Evolutionary conservation across 2,113 vertebrate genomes (phyloP).

Genomic region (Natator depressus): DNA sequence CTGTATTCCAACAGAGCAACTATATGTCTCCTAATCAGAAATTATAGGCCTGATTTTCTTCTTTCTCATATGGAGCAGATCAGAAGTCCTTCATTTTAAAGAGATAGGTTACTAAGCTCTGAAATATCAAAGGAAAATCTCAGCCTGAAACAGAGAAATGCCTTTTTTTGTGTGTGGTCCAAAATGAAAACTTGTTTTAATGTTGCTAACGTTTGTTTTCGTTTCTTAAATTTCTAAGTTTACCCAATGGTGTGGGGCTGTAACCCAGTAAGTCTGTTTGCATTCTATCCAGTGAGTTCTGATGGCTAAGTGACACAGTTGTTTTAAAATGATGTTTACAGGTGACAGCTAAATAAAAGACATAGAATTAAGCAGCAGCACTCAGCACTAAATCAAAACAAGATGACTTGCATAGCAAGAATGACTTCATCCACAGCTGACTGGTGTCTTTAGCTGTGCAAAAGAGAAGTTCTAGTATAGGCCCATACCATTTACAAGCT

Average conservation of each 20-base stretch:
- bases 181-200: neutral
- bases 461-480: constrained; percentile 33
- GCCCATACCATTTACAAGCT: constrained; percentile 47
- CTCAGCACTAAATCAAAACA: constrained; percentile 36
- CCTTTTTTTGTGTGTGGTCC: neutral
- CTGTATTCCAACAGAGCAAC: constrained; percentile 6
- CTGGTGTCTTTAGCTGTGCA: constrained; percentile 51
- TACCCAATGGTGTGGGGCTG: neutral
- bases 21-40: constrained; percentile 27
- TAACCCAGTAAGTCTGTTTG: neutral
- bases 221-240: neutral
- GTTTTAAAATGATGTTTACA: neutral
- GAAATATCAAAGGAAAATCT: neutral
- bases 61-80: neutral
- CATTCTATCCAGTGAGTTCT: neutral
- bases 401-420: constrained; percentile 62
- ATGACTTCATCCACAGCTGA: constrained; percentile 70
- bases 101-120: neutral
- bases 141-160: neutral
- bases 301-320: neutral
- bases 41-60: neutral
- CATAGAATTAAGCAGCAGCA: constrained; percentile 21
- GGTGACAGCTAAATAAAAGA: neutral
- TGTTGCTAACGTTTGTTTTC: neutral
- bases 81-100: neutral